A percentile compares a stretch with the other conserved stretches of the same genome.
Evolutionary conservation across 2,113 vertebrate species (phyloP).

Genomic region (Turnix velox): DNA sequence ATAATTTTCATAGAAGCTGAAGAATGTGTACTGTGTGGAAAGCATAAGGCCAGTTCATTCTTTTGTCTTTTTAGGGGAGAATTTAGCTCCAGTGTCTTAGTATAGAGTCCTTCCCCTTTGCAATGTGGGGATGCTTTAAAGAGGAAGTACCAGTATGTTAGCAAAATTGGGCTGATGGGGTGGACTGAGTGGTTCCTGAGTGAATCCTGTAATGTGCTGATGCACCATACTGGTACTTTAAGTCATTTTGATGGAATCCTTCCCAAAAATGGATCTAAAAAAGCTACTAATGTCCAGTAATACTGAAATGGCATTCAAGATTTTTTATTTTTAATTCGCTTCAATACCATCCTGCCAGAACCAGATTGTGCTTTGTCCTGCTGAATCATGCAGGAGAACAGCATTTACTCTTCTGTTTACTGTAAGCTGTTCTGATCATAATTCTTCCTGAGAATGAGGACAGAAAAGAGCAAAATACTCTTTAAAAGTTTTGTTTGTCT

Average conservation of each 20-base stretch:
- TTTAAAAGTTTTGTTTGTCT: neutral
- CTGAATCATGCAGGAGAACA: neutral
- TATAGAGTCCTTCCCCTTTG: neutral
- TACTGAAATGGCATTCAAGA: no score
- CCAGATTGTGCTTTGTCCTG: neutral
- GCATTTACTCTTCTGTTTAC: neutral
- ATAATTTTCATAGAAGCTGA: neutral
- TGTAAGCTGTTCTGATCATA: neutral
- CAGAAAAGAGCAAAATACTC: neutral
- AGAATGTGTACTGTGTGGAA: neutral
- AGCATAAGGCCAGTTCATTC: neutral
- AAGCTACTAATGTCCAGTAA: no score
- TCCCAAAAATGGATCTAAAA: neutral
- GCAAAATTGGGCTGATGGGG: neutral
- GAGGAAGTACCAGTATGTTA: neutral
- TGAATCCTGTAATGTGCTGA: neutral
- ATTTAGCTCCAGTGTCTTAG: neutral
- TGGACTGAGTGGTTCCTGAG: neutral
- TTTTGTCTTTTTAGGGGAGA: rapidly evolving
- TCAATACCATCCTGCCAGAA: neutral
- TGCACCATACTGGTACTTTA: neutral
- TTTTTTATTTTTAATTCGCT: no score
- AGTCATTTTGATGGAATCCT: neutral
- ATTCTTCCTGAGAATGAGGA: neutral
- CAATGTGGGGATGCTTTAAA: neutral